Percentiles rank a stretch among this genome's conserved stretches.
phyloP scores from a whole-genome alignment of 2,888 invertebrate species.

The Eudiplozoon nipponicum region DNA sequence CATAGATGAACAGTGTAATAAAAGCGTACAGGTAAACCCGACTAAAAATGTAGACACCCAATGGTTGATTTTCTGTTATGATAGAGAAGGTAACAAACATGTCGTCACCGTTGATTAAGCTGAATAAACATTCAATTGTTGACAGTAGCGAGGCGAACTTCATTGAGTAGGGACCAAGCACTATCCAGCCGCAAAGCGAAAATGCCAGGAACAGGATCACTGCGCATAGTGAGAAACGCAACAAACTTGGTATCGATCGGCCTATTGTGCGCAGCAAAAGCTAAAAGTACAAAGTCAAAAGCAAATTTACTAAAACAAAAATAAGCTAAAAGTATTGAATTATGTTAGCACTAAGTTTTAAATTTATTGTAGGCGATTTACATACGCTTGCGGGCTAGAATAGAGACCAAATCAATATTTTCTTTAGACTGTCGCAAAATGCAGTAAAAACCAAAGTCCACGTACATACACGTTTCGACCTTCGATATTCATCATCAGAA shows the following conservation, averaged over 20 bases:
- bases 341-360: too few relatives aligned
- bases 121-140: conserved; percentile 77
- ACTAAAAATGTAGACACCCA: conserved; percentile 37
- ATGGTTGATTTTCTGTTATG: conserved; percentile 43
- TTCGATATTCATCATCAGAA: too few relatives aligned
- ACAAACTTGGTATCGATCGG: conserved; percentile 65
- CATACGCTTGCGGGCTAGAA: too few relatives aligned
- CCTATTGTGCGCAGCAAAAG: conserved; percentile 71
- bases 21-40: conserved; percentile 71
- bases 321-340: too few relatives aligned
- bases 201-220: conserved; percentile 72
- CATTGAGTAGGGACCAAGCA: conserved; percentile 82
- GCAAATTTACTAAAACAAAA: too few relatives aligned
- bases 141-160: conserved; percentile 36
- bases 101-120: conserved; percentile 84
- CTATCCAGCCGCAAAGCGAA: conserved; percentile 83
- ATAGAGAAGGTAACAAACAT: conserved; percentile 95
- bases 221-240: conserved; percentile 66
- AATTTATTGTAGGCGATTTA: too few relatives aligned
- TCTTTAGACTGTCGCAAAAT: too few relatives aligned
- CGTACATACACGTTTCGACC: too few relatives aligned
- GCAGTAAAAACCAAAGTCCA: too few relatives aligned
- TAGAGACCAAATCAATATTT: too few relatives aligned
- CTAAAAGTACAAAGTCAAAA: conserved; percentile 21
- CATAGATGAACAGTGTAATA: conserved; percentile 78